Conservation (phyloP, 2,888 invertebrate species). For the Hofmannophila pseudospretella region DNA sequence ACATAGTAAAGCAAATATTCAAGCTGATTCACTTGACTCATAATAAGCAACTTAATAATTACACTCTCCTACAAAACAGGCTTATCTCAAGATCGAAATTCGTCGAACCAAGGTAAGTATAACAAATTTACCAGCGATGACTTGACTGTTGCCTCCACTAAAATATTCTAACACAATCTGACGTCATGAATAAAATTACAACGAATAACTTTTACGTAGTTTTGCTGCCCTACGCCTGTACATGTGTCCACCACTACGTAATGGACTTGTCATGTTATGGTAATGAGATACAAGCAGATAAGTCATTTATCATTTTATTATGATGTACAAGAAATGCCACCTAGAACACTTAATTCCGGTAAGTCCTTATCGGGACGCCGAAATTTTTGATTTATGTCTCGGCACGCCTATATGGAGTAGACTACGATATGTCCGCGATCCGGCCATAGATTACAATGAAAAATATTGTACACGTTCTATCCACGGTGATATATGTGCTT, state of each 20-base stretch:
- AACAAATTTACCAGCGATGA: constrained; percentile 57
- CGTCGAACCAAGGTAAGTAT: constrained; percentile 40
- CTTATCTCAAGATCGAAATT: constrained; percentile 49
- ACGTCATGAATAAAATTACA: constrained; percentile 38
- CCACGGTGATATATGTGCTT: constrained; percentile 21
- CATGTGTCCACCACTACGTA: constrained; percentile 51
- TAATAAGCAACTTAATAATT: constrained; percentile 25
- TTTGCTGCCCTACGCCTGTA: constrained; percentile 29
- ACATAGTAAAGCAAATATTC: no score
- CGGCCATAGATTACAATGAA: constrained; percentile 44
- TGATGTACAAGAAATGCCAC: constrained; percentile 35
- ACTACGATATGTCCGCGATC: constrained; percentile 28
- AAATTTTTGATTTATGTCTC: constrained; percentile 55
- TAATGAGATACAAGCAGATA: constrained; percentile 60
- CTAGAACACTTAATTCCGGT: constrained; percentile 43
- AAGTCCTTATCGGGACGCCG: constrained; percentile 39
- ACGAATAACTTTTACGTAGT: constrained; percentile 35
- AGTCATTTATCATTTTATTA: constrained; percentile 65
- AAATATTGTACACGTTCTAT: constrained; percentile 32
- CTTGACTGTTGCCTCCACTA: constrained; percentile 29
- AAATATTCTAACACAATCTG: constrained; percentile 27
- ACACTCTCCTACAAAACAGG: constrained; percentile 23
- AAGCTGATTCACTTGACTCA: constrained; percentile 18
- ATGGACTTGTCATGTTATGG: constrained; percentile 77
- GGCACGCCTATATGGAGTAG: constrained; percentile 21